phyloP scores from a whole-genome alignment of 2,113 vertebrate species.

The Pluvialis apricaria region DNA sequence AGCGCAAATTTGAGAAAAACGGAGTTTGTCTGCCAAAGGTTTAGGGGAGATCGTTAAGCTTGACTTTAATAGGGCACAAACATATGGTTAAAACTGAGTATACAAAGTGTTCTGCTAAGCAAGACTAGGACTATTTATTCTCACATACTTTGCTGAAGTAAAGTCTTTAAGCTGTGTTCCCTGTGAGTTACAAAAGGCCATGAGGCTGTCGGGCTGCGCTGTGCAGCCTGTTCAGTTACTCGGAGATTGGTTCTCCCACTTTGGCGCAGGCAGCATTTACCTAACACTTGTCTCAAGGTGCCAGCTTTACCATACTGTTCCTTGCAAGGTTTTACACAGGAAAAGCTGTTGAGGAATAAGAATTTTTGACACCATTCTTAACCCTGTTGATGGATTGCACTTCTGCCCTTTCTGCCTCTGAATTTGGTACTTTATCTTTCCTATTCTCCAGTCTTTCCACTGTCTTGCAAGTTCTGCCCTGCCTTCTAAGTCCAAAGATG shows the following conservation, averaged over 20 bases:
- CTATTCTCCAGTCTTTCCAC: neutral
- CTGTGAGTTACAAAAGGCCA: neutral
- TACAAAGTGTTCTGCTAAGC: neutral
- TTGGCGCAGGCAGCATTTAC: neutral
- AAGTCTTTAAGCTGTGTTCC: neutral
- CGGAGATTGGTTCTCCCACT: neutral
- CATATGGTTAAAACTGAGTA: neutral
- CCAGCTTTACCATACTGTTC: neutral
- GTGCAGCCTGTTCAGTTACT: neutral
- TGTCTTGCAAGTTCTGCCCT: neutral
- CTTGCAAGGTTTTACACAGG: neutral
- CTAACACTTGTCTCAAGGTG: neutral
- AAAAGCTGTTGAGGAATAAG: neutral
- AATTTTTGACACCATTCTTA: neutral
- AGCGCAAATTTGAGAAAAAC: neutral
- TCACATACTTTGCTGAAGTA: neutral
- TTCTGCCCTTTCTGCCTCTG: neutral
- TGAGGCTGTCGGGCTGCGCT: rapidly evolving
- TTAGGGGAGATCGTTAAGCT: neutral
- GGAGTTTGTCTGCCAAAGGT: neutral
- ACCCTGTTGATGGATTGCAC: neutral
- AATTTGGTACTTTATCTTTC: neutral
- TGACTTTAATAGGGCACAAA: neutral
- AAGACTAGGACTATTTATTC: neutral
- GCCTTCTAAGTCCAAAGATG: neutral